Percentiles rank a stretch among this genome's conserved stretches.
Conservation (phyloP, 2,888 invertebrate genomes). For the Andricus curvator region DNA sequence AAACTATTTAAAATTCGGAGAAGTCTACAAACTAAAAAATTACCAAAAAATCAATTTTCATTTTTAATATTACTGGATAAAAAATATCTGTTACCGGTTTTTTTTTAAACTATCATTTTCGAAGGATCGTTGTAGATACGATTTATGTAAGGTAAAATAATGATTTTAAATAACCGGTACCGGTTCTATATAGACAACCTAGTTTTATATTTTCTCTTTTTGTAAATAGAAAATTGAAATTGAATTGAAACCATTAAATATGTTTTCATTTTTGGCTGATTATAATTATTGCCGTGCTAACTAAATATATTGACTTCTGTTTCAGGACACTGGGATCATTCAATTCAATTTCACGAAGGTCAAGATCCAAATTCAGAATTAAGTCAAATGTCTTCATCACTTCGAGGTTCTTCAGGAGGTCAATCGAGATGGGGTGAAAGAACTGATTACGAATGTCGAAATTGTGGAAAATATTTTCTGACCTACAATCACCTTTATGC, state of each 20-base stretch:
- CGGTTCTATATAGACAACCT: too few species aligned
- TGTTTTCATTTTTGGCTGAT: background rate
- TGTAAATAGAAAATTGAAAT: background rate
- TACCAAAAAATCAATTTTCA: too few species aligned
- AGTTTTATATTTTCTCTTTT: background rate
- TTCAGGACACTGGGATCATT: conserved; percentile 45
- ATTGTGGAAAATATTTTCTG: conserved; percentile 48
- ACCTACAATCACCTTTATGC: conserved; percentile 44
- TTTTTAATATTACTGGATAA: too few species aligned
- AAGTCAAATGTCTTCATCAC: background rate
- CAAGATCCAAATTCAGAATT: conserved; percentile 9
- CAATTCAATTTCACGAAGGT: background rate
- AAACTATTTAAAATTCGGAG: too few species aligned
- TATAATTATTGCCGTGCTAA: background rate
- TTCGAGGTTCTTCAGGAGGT: background rate
- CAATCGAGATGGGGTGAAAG: conserved; percentile 18
- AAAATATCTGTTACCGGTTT: too few species aligned
- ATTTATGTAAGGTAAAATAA: too few species aligned
- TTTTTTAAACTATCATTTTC: too few species aligned
- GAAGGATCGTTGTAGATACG: too few species aligned
- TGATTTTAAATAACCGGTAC: too few species aligned
- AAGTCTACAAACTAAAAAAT: too few species aligned
- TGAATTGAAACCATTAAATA: background rate
- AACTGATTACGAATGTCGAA: conserved; percentile 42
- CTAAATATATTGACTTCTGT: conserved; percentile 45